A percentile compares a stretch with the other conserved stretches of the same genome.
phyloP scores from a whole-genome alignment of 2,113 vertebrate species.

The Collichthys lucidus region DNA sequence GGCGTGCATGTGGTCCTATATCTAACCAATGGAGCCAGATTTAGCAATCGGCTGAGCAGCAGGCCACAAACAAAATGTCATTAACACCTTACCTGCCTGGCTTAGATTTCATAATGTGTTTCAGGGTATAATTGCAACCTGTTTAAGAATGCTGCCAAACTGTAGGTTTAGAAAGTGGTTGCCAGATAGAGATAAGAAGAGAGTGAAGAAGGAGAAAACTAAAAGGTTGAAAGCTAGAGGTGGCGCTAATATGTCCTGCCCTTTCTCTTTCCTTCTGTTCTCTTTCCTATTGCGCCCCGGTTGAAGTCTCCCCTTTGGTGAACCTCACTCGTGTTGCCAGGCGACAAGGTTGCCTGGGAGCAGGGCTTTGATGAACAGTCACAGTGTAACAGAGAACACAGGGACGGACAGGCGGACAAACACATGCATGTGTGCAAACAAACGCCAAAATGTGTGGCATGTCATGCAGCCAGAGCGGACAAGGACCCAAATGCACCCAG shows the following conservation, averaged over 20 bases:
- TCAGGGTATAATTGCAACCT: constrained; percentile 10
- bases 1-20: background rate
- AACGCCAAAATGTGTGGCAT: constrained; percentile 6
- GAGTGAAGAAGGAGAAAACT: background rate
- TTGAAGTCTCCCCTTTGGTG: constrained; percentile 67
- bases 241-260: constrained; percentile 26
- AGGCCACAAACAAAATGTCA: constrained; percentile 15
- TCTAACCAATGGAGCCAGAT: background rate
- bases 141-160: constrained; percentile 3
- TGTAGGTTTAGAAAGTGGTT: background rate
- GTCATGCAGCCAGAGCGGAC: constrained; percentile 4
- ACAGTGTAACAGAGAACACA: constrained; percentile 50
- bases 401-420: constrained; percentile 47
- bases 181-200: background rate
- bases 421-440: constrained; percentile 49
- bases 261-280: constrained; percentile 57
- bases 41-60: constrained; percentile 19
- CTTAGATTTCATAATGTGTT: background rate
- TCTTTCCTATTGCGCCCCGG: constrained; percentile 40
- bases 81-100: constrained; percentile 5
- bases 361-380: constrained; percentile 80
- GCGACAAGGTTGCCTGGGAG: constrained; percentile 84
- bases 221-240: constrained; percentile 26
- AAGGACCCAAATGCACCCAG: background rate
- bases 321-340: constrained; percentile 79